Conservation (phyloP, 2,797 vertebrate genomes). For the Channallabes apus region DNA sequence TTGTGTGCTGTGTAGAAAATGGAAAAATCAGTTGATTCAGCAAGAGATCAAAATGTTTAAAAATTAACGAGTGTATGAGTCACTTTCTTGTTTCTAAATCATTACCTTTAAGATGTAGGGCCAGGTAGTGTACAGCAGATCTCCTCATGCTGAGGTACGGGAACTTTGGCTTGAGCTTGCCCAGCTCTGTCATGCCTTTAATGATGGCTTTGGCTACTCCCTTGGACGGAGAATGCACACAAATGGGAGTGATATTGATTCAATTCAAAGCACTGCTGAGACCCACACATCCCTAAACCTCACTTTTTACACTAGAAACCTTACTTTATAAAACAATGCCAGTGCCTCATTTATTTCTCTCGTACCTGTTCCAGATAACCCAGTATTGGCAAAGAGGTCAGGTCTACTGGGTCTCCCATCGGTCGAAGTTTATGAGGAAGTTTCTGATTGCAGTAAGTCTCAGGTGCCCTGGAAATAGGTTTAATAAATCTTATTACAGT, state of each 20-base stretch:
- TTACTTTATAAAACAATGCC: not conserved
- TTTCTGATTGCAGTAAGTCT: conserved; percentile 84
- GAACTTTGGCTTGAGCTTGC: conserved; percentile 92
- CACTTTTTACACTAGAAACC: not conserved
- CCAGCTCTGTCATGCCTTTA: conserved; percentile 89
- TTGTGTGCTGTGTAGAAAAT: conserved; percentile 80
- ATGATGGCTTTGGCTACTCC: conserved; percentile 84
- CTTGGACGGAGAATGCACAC: conserved; percentile 66
- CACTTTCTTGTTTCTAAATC: not conserved
- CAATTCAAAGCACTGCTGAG: not conserved
- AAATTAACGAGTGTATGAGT: not conserved
- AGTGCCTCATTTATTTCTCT: not conserved
- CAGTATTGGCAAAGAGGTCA: conserved; percentile 85
- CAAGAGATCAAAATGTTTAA: not conserved
- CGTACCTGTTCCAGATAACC: conserved; percentile 95
- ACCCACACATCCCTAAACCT: not conserved
- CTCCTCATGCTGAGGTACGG: conserved; percentile 84
- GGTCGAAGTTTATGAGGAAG: conserved; percentile 89
- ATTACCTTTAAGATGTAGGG: conserved; percentile 93
- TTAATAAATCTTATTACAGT: not conserved
- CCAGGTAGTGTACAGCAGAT: conserved; percentile 86
- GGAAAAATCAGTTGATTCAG: not conserved
- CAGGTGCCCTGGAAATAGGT: conserved; percentile 75
- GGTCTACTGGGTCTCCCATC: conserved; percentile 76
- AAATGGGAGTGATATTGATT: not conserved